These are phyloP conservation scores for Hydractinia symbiolongicarpus DNA, from an alignment of 30 jellyfish, hydroid and myxozoan genomes.

Conservation along the genomic window DNA sequence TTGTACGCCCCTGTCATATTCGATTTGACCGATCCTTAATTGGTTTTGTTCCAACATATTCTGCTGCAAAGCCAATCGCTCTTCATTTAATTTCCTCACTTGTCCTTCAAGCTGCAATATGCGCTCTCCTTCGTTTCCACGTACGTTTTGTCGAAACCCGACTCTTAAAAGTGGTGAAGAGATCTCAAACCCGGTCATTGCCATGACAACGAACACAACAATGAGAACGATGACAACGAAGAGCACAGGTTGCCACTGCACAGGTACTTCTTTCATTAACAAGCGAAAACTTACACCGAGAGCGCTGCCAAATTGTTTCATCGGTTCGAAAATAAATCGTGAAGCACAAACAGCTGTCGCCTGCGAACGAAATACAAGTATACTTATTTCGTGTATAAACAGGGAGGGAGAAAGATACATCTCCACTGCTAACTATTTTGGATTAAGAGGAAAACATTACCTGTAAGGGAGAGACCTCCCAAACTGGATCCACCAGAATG, in stretches of 20 bases:
- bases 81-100: too few relatives aligned
- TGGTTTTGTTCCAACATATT: too few relatives aligned
- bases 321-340: conserved; percentile 50
- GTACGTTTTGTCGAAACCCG: too few relatives aligned
- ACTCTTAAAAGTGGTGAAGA: conserved; percentile 41
- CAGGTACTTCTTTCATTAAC: conserved; percentile 55
- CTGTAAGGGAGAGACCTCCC: conserved; percentile 74
- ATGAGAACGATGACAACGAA: conserved; percentile 20
- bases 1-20: too few relatives aligned
- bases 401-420: too few relatives aligned
- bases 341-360: conserved; percentile 60
- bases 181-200: conserved; percentile 46
- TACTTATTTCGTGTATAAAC: neutral
- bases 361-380: conserved; percentile 20
- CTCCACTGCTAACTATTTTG: neutral
- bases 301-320: conserved; percentile 34
- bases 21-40: too few relatives aligned
- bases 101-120: too few relatives aligned
- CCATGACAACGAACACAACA: conserved; percentile 13
- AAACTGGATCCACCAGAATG: conserved; percentile 65
- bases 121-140: too few relatives aligned
- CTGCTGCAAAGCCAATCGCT: too few relatives aligned
- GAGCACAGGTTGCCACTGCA: conserved; percentile 71
- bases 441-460: neutral
- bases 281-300: conserved; percentile 55